Conservation (phyloP, 2,888 invertebrate species). For the Lissonota sp. region DNA sequence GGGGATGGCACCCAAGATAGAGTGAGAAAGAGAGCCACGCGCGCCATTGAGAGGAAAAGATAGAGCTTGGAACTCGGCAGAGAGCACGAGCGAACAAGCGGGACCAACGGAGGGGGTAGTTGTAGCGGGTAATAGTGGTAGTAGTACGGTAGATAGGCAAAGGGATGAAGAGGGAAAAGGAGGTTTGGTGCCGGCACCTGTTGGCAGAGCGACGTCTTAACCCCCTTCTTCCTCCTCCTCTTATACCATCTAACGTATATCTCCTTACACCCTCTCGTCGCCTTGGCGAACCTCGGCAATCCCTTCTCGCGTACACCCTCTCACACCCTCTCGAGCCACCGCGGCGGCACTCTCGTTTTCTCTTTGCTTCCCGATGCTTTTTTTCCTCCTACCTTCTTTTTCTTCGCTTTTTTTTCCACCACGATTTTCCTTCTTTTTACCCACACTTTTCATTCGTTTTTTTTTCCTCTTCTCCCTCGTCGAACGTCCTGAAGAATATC, state of each 20-base stretch:
- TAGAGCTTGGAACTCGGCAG: conserved; percentile 47
- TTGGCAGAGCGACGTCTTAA: conserved; percentile 83
- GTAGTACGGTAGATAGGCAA: conserved; percentile 27
- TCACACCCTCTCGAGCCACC: conserved; percentile 57
- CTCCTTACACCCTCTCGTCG: conserved; percentile 65
- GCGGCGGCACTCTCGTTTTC: conserved; percentile 65
- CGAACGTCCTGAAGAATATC: conserved; percentile 46
- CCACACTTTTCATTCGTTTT: conserved; percentile 23
- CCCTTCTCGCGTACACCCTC: conserved; percentile 33
- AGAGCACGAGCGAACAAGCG: conserved; percentile 49
- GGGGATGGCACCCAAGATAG: conserved; percentile 66
- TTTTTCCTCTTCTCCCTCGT: conserved; percentile 24
- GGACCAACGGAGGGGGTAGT: conserved; percentile 39
- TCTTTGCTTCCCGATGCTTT: conserved; percentile 54
- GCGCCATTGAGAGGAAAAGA: conserved; percentile 17
- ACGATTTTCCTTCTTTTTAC: conserved; percentile 43
- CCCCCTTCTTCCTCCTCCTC: conserved; percentile 65
- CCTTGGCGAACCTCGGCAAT: conserved; percentile 53
- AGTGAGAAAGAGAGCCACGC: conserved; percentile 57
- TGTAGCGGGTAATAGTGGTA: conserved; percentile 52
- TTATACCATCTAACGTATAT: conserved; percentile 59
- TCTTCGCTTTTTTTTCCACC: conserved; percentile 46
- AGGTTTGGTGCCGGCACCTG: conserved; percentile 82
- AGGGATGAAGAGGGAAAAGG: conserved; percentile 61
- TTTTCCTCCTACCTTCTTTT: conserved; percentile 47